Conservation (phyloP, 2,888 invertebrate species). For the Xestia xanthographa region DNA sequence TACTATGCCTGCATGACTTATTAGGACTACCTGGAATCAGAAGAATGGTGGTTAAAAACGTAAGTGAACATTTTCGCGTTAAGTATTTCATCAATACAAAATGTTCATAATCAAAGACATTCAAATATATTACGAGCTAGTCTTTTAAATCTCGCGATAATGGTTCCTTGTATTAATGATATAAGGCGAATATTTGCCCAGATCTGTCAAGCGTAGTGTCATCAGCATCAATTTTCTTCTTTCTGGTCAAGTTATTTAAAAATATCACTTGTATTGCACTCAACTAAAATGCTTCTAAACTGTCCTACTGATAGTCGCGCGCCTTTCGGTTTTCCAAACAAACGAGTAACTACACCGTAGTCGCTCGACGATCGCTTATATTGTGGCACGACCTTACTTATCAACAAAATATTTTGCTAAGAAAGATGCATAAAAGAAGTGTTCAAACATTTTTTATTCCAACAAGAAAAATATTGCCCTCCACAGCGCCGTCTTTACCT, state of each 20-base stretch:
- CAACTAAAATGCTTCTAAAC: no score
- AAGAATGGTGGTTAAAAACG: not conserved
- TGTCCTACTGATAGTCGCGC: no score
- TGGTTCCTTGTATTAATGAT: not conserved
- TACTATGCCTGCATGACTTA: conserved; percentile 87
- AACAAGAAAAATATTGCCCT: not conserved
- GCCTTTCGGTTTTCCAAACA: not conserved
- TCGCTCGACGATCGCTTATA: no score
- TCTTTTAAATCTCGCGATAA: no score
- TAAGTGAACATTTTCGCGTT: not conserved
- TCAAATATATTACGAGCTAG: no score
- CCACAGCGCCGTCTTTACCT: no score
- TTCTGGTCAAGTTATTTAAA: not conserved
- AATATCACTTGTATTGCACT: not conserved
- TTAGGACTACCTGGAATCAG: conserved; percentile 81
- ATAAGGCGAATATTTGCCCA: not conserved
- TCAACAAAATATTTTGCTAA: not conserved
- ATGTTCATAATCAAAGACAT: no score
- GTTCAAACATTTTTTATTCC: not conserved
- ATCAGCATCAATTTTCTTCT: no score
- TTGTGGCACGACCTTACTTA: not conserved
- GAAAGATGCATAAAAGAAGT: not conserved
- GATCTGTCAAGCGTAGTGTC: not conserved
- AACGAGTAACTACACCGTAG: no score
- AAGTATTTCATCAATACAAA: not conserved